Percentiles rank a stretch among this genome's conserved stretches.
Evolutionary conservation across 1,140 invertebrate genomes (phyloP).

Genomic region (Anastatus disparis): DNA sequence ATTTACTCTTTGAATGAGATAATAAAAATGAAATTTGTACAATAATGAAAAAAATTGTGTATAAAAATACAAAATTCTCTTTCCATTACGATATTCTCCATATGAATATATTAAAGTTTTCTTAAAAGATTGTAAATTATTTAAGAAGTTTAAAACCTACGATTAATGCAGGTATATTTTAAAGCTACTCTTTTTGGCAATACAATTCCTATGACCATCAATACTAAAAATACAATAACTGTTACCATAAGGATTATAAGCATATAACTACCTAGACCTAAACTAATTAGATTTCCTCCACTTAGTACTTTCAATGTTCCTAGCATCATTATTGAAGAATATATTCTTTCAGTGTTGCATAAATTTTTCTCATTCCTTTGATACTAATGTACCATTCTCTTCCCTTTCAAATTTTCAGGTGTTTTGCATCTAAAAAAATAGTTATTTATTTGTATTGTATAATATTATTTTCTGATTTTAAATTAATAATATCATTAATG

Average conservation of each 20-base stretch:
- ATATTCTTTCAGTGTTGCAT: constrained; percentile 43
- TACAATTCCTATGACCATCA: constrained; percentile 48
- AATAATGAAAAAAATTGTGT: constrained; percentile 10
- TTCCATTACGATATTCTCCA: no score
- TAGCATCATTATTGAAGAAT: constrained; percentile 40
- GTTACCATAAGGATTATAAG: constrained; percentile 40
- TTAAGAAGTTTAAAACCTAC: constrained; percentile 46
- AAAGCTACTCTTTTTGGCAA: constrained; percentile 38
- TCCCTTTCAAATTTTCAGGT: constrained; percentile 46
- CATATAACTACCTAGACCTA: constrained; percentile 44
- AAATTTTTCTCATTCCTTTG: constrained; percentile 53
- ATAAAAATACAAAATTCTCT: no score
- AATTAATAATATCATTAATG: no score
- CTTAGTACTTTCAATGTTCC: constrained; percentile 31
- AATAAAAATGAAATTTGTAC: constrained; percentile 12
- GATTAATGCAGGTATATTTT: constrained; percentile 45
- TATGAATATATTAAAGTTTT: no score
- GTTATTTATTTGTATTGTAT: no score
- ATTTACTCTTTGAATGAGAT: background rate
- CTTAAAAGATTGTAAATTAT: no score
- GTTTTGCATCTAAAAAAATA: constrained; percentile 51
- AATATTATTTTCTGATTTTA: no score
- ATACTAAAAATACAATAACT: constrained; percentile 34
- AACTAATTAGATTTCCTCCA: constrained; percentile 24
- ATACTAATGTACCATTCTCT: constrained; percentile 58